These are phyloP conservation scores for Ispidina picta DNA, from an alignment of 2,797 vertebrate species.

Conservation along the genomic window DNA sequence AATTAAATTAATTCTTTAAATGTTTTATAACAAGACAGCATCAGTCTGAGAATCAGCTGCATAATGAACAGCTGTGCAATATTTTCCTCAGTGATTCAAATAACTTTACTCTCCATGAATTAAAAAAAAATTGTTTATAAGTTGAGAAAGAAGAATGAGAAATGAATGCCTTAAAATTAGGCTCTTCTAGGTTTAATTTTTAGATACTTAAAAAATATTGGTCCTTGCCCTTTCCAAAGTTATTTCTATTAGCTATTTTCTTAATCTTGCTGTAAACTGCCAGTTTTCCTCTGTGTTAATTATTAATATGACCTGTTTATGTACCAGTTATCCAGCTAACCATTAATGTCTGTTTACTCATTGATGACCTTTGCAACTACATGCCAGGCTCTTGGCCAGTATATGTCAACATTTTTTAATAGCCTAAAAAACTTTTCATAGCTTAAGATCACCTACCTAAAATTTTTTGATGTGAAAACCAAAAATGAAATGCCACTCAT, in stretches of 20 bases:
- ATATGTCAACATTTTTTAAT: slow-evolving; percentile 84
- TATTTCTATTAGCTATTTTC: slow-evolving; percentile 56
- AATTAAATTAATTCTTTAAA: slow-evolving; percentile 18
- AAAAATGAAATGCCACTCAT: not conserved
- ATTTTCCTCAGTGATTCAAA: slow-evolving; percentile 8
- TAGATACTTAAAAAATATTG: slow-evolving; percentile 17
- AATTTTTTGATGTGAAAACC: not conserved
- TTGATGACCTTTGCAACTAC: slow-evolving; percentile 92
- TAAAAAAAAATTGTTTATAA: slow-evolving; percentile 8
- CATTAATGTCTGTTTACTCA: slow-evolving; percentile 99
- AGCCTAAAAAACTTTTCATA: slow-evolving; percentile 56
- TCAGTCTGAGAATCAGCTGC: not conserved
- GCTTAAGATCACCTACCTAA: slow-evolving; percentile 28
- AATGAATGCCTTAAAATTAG: not conserved
- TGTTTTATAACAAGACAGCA: slow-evolving; percentile 10
- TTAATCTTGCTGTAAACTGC: slow-evolving; percentile 59
- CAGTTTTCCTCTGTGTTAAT: slow-evolving; percentile 87
- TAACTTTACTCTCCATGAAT: slow-evolving; percentile 18
- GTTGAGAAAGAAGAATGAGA: not conserved
- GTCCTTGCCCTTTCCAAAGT: slow-evolving; percentile 54
- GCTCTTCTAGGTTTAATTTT: not conserved
- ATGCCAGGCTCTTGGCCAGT: slow-evolving; percentile 84
- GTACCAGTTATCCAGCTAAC: slow-evolving; percentile 95
- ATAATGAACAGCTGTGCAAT: slow-evolving; percentile 1
- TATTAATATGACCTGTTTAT: slow-evolving; percentile 96